Conservation (phyloP, 2,888 invertebrate species). For the Rutpela maculata region DNA sequence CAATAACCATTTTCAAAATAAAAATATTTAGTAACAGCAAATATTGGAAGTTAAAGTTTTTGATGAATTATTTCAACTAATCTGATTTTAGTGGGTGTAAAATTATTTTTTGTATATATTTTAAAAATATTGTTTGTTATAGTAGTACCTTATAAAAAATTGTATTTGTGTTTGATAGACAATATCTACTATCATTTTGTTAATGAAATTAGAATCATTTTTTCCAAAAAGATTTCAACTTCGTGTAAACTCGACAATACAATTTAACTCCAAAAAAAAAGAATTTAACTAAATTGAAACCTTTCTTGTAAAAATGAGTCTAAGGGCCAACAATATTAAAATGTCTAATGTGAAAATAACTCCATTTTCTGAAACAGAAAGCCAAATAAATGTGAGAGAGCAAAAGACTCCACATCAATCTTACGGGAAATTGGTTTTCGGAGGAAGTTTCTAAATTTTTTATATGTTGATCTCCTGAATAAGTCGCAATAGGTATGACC, state of each 20-base stretch:
- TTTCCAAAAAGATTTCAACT: slow-evolving; percentile 25
- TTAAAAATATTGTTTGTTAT: not conserved
- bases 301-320: slow-evolving; percentile 23
- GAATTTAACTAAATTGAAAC: slow-evolving; percentile 11
- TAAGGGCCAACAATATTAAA: slow-evolving; percentile 27
- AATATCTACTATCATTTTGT: not conserved
- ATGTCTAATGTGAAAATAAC: not conserved
- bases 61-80: not conserved
- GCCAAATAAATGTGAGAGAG: not conserved
- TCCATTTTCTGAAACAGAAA: not conserved
- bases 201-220: slow-evolving; percentile 17
- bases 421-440: too few species aligned
- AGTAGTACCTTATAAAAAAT: not conserved
- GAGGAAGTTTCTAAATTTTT: too few species aligned
- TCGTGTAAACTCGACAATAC: slow-evolving; percentile 8
- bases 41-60: slow-evolving; percentile 15
- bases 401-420: too few species aligned
- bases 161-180: not conserved
- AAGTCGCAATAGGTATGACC: too few species aligned
- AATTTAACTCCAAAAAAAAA: slow-evolving; percentile 18
- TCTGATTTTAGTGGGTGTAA: slow-evolving; percentile 16
- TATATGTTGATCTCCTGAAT: too few species aligned
- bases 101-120: slow-evolving; percentile 7
- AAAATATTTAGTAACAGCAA: not conserved
- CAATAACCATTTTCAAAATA: not conserved